These are phyloP conservation scores for Oreotrochilus melanogaster DNA, from an alignment of 2,113 vertebrate species.

Conservation along the genomic window DNA sequence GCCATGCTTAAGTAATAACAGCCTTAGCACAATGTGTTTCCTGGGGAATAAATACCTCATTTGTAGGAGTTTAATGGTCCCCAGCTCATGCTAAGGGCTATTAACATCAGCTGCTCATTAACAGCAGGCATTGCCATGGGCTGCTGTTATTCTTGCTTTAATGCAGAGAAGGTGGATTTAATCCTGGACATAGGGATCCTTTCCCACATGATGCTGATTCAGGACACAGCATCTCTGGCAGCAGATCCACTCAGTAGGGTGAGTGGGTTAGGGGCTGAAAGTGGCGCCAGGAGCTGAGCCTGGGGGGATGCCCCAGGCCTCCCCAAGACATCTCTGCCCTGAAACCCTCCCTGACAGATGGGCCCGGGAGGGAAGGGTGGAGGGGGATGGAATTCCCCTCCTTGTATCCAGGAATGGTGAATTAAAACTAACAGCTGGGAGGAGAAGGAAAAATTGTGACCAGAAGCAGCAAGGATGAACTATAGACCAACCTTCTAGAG, in stretches of 20 bases:
- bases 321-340: neutral
- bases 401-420: neutral
- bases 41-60: neutral
- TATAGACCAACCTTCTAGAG: neutral
- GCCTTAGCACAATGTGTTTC: neutral
- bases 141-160: neutral
- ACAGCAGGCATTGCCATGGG: neutral
- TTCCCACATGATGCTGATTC: neutral
- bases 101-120: neutral
- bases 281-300: too few species aligned
- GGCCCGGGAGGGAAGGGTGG: too few species aligned
- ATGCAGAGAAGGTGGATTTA: neutral
- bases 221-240: neutral
- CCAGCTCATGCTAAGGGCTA: neutral
- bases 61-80: neutral
- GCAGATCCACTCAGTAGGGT: fast-evolving
- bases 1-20: neutral
- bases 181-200: neutral
- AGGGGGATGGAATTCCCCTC: too few species aligned
- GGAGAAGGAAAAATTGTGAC: neutral
- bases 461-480: neutral
- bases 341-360: neutral
- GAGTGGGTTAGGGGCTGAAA: too few species aligned
- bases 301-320: neutral
- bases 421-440: neutral